phyloP scores from a whole-genome alignment of 2,113 vertebrate species.

The Arizona elegans region DNA sequence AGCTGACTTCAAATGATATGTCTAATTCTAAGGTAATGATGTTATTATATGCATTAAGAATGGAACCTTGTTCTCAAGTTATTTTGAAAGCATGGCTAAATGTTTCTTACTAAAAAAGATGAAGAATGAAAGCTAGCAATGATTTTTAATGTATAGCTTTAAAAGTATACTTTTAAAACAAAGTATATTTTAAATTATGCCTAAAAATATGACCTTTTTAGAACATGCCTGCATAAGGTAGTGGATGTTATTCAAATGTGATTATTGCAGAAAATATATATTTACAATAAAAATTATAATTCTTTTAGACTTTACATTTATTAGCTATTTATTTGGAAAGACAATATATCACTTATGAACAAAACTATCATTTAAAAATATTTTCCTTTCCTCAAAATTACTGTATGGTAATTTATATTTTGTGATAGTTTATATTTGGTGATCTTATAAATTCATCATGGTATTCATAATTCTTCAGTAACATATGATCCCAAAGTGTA shows the following conservation, averaged over 20 bases:
- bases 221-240: not conserved
- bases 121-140: constrained; percentile 4
- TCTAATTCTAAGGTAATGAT: not conserved
- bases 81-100: not conserved
- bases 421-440: not conserved
- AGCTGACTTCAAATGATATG: not conserved
- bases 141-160: not conserved
- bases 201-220: not conserved
- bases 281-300: constrained; percentile 16
- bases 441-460: not conserved
- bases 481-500: not conserved
- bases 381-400: not conserved
- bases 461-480: not conserved
- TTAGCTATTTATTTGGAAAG: not conserved
- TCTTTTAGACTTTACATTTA: constrained; percentile 21
- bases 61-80: not conserved
- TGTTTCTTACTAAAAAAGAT: not conserved
- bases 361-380: not conserved
- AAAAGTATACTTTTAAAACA: not conserved
- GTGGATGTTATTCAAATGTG: not conserved
- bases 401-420: not conserved
- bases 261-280: constrained; percentile 10
- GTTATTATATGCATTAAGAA: not conserved
- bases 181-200: not conserved
- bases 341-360: not conserved